Percentiles rank a stretch among this genome's conserved stretches.
These are phyloP conservation scores for Alectura lathami DNA, from an alignment of 2,113 vertebrate species.

Conservation along the genomic window DNA sequence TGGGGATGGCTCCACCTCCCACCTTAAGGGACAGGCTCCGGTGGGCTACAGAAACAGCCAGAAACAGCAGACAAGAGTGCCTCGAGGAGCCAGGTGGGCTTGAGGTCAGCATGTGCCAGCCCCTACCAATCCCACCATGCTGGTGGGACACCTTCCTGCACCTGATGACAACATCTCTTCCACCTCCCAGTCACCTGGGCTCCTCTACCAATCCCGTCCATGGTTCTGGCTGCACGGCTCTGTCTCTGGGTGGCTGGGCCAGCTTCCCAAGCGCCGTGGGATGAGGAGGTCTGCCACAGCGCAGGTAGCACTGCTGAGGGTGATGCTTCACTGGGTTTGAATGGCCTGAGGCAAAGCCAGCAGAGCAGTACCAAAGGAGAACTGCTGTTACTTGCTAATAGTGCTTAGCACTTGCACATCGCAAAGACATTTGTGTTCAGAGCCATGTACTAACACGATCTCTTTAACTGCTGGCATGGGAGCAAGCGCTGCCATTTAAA, in stretches of 20 bases:
- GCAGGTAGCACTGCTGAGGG: neutral
- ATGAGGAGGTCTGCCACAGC: neutral
- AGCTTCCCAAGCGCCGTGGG: neutral
- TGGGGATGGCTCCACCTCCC: neutral
- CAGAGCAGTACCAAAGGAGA: slow-evolving; percentile 9
- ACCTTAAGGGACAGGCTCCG: neutral
- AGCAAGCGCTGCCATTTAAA: neutral
- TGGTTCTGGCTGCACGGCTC: neutral
- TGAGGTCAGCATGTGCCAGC: neutral
- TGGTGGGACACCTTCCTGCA: neutral
- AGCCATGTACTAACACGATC: neutral
- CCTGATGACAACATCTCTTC: fast-evolving
- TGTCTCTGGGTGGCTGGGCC: neutral
- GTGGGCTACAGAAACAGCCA: neutral
- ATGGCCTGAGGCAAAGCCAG: slow-evolving; percentile 59
- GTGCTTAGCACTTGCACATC: slow-evolving; percentile 29
- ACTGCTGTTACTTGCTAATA: slow-evolving; percentile 50
- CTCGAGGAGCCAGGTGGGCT: neutral
- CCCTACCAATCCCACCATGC: neutral
- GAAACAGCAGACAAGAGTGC: neutral
- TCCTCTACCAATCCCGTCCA: neutral
- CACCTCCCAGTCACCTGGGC: neutral
- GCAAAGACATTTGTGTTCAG: neutral
- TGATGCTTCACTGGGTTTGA: slow-evolving; percentile 38
- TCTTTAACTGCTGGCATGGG: slow-evolving; percentile 4